phyloP scores from a whole-genome alignment of 2,113 vertebrate species.

The Suricata suricatta region DNA sequence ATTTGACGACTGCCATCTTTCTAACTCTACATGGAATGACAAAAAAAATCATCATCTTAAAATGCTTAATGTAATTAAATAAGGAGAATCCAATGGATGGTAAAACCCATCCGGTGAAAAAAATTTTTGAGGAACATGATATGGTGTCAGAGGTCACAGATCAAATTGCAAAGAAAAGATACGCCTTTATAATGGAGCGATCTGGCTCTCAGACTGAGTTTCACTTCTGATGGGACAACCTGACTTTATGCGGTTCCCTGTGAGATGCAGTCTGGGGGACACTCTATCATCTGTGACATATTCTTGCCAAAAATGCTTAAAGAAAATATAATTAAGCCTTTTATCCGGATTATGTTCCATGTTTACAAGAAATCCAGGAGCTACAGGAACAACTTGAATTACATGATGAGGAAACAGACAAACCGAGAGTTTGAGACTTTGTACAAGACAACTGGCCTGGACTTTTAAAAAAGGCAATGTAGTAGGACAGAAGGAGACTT shows the following conservation, averaged over 20 bases:
- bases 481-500: background rate
- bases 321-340: background rate
- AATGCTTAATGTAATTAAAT: constrained; percentile 34
- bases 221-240: background rate
- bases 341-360: background rate
- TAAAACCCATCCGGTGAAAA: background rate
- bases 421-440: background rate
- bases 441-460: background rate
- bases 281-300: background rate
- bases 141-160: background rate
- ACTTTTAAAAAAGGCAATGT: constrained; percentile 3
- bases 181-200: background rate
- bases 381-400: background rate
- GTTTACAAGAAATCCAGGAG: background rate
- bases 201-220: background rate
- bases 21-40: background rate
- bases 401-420: background rate
- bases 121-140: background rate
- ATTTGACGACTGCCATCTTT: constrained; percentile 23
- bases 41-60: background rate
- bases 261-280: background rate
- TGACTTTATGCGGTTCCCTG: background rate
- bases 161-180: background rate
- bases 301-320: background rate
- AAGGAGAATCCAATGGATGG: background rate